Base-by-base conservation (phyloP, 2,797 vertebrate genomes). In the Peromyscus eremicus region DNA sequence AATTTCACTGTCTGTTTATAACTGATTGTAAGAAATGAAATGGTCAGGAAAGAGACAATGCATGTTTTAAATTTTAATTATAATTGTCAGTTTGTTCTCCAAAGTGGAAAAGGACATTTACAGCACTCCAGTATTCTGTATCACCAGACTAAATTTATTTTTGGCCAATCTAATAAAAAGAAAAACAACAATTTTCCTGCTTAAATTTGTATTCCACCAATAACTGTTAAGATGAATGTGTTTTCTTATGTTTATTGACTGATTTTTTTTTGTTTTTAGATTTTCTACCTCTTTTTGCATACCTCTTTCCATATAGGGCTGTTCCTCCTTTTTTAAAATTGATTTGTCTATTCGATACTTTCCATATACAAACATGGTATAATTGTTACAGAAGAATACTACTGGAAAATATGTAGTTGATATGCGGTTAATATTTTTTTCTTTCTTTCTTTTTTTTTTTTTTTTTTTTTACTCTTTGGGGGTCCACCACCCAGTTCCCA, bases 201-300 rank as follows among this genome's bases (percentile, higher is more conserved):
- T 97, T 97, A 87, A 89, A 92, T 95, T 94, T 97, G 62, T 40
- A 46, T 94, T 91, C 57, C 23, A 62, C 89, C 71, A 76, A 95
- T 95, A 46, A 68, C 46, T 62, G 64, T 49, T 49, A 68, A 77
- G 64, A 43, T 40, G 64, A 91, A 17, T 86, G 0, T 70, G 21
- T 82, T 92, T 91, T 94, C 37, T 96, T 79, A 16, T 62, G 49
- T 46, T 75, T 79, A 17, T 34, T 43, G 52, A 12, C 60, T 89
- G 76, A 49, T 40, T 27, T 32, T 40, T 80, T 16, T 55, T 46
- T 64, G 34, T 49, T 81, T 66, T 68, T 13, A 19, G 49, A 73
- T 46, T 85, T 62, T 6, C 19, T 60, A 29, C 62, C 90, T 95
- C n/a, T 40, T 96, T 96, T 91, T 70, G 57, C 43, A 1, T 70